Evolutionary conservation across 64 coral and sea anemone species (phyloP), one percentile per base, ranked within the genome.

Genomic region (Pocillopora damicornis): DNA sequence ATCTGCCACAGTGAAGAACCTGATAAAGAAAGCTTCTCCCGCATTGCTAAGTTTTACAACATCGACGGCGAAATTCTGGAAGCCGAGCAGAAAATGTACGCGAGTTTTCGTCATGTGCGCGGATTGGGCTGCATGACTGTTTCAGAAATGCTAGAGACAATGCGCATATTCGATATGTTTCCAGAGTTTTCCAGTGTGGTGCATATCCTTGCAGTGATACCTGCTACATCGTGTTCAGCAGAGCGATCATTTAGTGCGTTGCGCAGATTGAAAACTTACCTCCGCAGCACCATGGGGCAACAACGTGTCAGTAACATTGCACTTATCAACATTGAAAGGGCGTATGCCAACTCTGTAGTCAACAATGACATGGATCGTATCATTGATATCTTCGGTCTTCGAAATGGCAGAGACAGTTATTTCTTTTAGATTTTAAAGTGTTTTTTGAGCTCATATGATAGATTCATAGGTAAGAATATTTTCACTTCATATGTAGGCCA

Each of bases 271-370:
- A 81, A 65, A 63, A 81, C 59, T 65, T 81, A 64, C 59, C 60
- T 81, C 60, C 25, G 79, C 79, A 81, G 79, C 60, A 81, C 79
- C 79, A 81, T 81, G 79, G 79, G 79, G 60, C 79, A 81, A 81
- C 26, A 81, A 66, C 79, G 26, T 81, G 79, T 81, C 58, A 80
- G 78, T 61, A 80, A 80, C 78, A 80, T 80, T 2, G 74, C 74
- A 75, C 37, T 77, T 77, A 77, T 77, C 22, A 77, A 75, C 74
- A 75, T 22, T 58, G 67, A 30, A 71, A 30, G 22, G 67, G 67
- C 18, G 11, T 71, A 71, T 71, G n/a, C 67, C n/a, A 71, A 71
- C 18, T 26, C 67, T 71, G 67, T 71, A 71, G 67, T 71, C 67
- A 9, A 71, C 1, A 71, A 71, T 23, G 67, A 71, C 42, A 51